Conservation (phyloP, 2,888 invertebrate species). For the Caenorhabditis parvicauda region DNA sequence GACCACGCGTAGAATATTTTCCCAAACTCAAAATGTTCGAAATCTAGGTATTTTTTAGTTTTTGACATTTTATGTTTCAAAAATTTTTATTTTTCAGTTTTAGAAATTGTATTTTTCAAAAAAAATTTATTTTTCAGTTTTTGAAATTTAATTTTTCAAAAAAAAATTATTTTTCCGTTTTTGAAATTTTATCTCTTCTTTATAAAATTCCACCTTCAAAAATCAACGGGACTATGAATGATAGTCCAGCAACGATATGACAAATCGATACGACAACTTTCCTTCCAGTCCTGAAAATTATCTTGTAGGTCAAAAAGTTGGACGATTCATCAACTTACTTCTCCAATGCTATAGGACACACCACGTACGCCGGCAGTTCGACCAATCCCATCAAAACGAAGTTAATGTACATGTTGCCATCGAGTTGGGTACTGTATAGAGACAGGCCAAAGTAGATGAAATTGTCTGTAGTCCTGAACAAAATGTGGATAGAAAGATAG, state of each 20-base stretch:
- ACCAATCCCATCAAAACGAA: conserved; percentile 50
- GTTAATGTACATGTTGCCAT: conserved; percentile 53
- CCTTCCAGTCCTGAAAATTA: conserved; percentile 19
- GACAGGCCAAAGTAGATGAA: conserved; percentile 58
- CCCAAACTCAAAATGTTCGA: too few relatives aligned
- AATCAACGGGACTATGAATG: conserved; percentile 20
- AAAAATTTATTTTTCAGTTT: too few relatives aligned
- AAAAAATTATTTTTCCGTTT: too few relatives aligned
- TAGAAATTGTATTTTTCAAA: too few relatives aligned
- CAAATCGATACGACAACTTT: conserved; percentile 29
- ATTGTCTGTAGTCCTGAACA: conserved; percentile 39
- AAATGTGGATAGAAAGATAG: too few relatives aligned
- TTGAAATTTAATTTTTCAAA: too few relatives aligned
- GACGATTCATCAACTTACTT: conserved; percentile 3
- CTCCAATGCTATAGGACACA: conserved; percentile 46
- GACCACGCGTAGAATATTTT: too few relatives aligned
- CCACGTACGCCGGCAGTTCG: conserved; percentile 51
- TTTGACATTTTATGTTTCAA: too few relatives aligned
- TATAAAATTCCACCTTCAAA: too few relatives aligned
- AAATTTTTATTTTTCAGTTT: too few relatives aligned
- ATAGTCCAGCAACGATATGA: conserved; percentile 33
- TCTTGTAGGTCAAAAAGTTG: neutral
- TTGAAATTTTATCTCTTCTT: too few relatives aligned
- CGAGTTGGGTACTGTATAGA: conserved; percentile 48
- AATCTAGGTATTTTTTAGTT: too few relatives aligned